Evolutionary conservation across 1,140 invertebrate species (phyloP), one percentile per base, ranked within the genome.

Genomic region (Forficula auricularia): DNA sequence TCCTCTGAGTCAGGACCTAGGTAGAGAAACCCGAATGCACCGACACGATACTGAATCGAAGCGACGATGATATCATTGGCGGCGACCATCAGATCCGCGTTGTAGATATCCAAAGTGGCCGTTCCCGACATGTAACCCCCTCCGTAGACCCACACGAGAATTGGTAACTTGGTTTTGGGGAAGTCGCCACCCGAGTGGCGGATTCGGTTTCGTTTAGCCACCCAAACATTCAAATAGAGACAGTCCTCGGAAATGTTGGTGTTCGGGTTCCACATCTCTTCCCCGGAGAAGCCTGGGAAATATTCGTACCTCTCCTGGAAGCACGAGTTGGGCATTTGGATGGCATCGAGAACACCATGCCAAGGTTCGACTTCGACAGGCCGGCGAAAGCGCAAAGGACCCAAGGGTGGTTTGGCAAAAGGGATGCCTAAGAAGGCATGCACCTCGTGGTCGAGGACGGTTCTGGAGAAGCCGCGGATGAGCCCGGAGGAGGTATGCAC

Each of bases 221-320:
- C 84, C 84, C 85, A 92, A 35, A 95, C 71, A 57, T 91, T 94
- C 50, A 95, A 65, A 58, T 92, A 94, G 0, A 95, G 64, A 57
- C 89, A 95, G 58, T 95, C 89, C 65, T 95, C 89, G 9, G 82
- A 86, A 44, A 89, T 76, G 56, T 85, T 82, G 1, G 86, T 90
- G 51, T 89, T 90, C 0, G 86, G 83, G 61, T 91, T 92, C 89
- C 88, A 94, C 82, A 91, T 92, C 54, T 86, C 82, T 52, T 88
- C 84, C n/a, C 85, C 84, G 43, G 79, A 74, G 59, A 89, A 88
- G 1, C 82, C 84, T 0, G 81, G 81, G 50, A 88, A 89, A 54
- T 84, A 86, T 56, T 86, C 82, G 57, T 85, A 87, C 42, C 77
- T 69, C 57, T 87, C 83, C 59, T 87, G 82, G 51, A 76, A 81